Evolutionary conservation across 92 coral and sea anemone genomes (phyloP), one percentile per base, ranked within the genome.

Genomic region (Umimayanthus kanabou): DNA sequence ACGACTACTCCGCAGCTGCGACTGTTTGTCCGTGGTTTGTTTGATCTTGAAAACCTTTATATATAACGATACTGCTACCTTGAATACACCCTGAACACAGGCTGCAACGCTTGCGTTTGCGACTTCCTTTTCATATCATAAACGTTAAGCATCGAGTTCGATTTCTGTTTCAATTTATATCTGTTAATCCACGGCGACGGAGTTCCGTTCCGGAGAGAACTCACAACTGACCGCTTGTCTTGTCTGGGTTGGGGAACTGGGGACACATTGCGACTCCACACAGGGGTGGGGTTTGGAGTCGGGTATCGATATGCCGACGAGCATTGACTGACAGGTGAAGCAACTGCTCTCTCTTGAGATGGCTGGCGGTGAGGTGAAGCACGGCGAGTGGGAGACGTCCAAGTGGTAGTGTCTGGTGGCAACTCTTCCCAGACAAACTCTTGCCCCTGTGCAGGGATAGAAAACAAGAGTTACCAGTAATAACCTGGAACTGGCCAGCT

Each of bases 171-270:
- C 26, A 97, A 88, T 80, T 97, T 96, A 85, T 97, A 97, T 40
- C 99, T 87, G 88, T 92, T 92, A 18, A 97, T 89, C 99, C 98
- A 97, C 37, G 99, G 98, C 37, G 99, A 93, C 30, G 98, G 97
- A 5, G 95, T 89, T 40, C 97, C 96, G 82, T 96, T 97, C 79
- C 98, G 88, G 18, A 95, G 77, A 6, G 99, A 93, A 78, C 81
- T 91, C 88, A 85, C 91, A 55, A 83, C 89, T 75, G 88, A 86
- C 70, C 92, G 80, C 39, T 84, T 73, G 39, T 82, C 84, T 65
- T 15, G 80, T 58, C 82, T 83, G 45, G 81, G 58, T 58, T 77
- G 39, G 42, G 90, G 76, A 25, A 40, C 76, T 67, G 85, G 85
- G 76, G 76, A 66, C 76, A 81, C 75, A 13, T 81, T 81, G 16